Conservation (phyloP, 2,797 vertebrate species). For the Cottoperca gobio region DNA sequence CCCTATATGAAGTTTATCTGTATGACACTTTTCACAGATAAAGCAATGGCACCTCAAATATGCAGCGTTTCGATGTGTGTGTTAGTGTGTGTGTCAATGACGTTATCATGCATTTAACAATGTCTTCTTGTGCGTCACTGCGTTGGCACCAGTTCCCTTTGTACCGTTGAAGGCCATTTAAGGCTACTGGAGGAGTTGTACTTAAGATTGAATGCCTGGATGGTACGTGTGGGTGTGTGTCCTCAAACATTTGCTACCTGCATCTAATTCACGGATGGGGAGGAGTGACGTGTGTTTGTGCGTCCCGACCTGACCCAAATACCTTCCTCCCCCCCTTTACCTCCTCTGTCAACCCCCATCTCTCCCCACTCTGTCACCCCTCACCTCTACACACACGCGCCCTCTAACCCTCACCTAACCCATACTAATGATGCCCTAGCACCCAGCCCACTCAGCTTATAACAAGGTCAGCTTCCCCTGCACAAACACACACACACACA, state of each 20-base stretch:
- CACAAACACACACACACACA: constrained; percentile 29
- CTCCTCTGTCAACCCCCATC: constrained; percentile 37
- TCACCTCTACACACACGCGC: constrained; percentile 38
- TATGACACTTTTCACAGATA: not conserved
- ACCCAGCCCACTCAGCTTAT: constrained; percentile 76
- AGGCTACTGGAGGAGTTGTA: constrained; percentile 42
- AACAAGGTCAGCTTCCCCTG: constrained; percentile 80
- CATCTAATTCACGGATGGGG: constrained; percentile 35
- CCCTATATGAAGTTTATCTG: constrained; percentile 12
- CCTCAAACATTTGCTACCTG: constrained; percentile 38
- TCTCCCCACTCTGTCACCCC: constrained; percentile 50
- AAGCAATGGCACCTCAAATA: not conserved
- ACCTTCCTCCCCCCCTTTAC: constrained; percentile 1
- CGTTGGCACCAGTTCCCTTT: constrained; percentile 48
- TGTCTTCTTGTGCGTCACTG: constrained; percentile 40
- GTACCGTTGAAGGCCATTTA: constrained; percentile 49
- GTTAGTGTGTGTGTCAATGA: not conserved
- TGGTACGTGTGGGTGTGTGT: constrained; percentile 24
- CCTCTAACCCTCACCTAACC: constrained; percentile 70
- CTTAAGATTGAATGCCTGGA: constrained; percentile 8
- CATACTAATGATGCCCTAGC: constrained; percentile 80
- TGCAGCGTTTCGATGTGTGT: constrained; percentile 1
- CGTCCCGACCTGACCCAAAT: constrained; percentile 66
- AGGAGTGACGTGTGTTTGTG: constrained; percentile 29
- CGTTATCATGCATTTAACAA: constrained; percentile 13